phyloP scores from a whole-genome alignment of 2,888 invertebrate genomes.

The Drosophila cyrtoloma region DNA sequence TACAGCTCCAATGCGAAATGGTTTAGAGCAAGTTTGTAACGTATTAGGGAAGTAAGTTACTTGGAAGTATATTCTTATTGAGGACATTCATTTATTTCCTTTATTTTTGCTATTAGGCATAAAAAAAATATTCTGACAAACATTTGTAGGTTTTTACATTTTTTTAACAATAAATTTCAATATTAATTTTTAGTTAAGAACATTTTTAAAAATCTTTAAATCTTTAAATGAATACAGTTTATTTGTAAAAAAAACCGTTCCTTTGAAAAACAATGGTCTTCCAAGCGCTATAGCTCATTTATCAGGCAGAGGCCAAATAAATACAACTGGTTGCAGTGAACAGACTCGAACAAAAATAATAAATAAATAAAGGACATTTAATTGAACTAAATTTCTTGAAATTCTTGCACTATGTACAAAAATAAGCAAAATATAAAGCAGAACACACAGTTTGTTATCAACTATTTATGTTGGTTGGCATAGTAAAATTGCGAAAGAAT shows the following conservation, averaged over 20 bases:
- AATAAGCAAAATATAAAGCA: background rate
- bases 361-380: background rate
- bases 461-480: slow-evolving; percentile 1
- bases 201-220: background rate
- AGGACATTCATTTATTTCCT: background rate
- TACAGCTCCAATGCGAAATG: background rate
- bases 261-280: background rate
- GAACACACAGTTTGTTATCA: background rate
- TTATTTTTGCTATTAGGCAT: background rate
- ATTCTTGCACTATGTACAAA: background rate
- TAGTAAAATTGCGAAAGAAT: background rate
- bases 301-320: background rate
- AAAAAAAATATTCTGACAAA: background rate
- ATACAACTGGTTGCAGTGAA: background rate
- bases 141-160: background rate
- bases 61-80: background rate
- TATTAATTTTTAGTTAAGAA: background rate
- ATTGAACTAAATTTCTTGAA: background rate
- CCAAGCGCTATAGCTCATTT: background rate
- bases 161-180: background rate
- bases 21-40: background rate
- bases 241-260: background rate
- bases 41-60: background rate
- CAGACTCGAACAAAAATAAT: background rate
- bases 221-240: background rate